phyloP scores from a whole-genome alignment of 1,140 invertebrate species.

The Gonioctena quinquepunctata region DNA sequence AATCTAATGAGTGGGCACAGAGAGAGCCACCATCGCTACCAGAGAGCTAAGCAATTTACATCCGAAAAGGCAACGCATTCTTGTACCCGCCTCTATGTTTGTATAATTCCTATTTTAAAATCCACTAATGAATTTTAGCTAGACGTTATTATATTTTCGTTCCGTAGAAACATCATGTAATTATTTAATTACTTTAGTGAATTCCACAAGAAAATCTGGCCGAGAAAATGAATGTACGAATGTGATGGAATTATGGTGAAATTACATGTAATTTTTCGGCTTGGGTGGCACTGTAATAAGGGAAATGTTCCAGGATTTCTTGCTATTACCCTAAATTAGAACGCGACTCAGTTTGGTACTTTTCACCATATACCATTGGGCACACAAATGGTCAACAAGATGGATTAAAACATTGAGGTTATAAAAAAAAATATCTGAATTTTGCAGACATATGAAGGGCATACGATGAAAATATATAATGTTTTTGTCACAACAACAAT shows the following conservation, averaged over 20 bases:
- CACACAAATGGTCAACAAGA: too few relatives aligned
- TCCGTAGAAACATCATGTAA: slow-evolving; percentile 18
- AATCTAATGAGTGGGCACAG: slow-evolving; percentile 40
- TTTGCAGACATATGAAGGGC: too few relatives aligned
- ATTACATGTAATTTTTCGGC: slow-evolving; percentile 8
- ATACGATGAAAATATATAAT: too few relatives aligned
- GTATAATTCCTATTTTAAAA: slow-evolving; percentile 43
- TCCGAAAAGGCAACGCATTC: slow-evolving; percentile 7
- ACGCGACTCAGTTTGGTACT: too few relatives aligned
- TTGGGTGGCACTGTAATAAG: slow-evolving; percentile 2
- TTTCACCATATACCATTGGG: too few relatives aligned
- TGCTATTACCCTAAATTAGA: too few relatives aligned
- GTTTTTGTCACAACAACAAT: too few relatives aligned
- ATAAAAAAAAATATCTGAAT: too few relatives aligned
- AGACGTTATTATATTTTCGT: slow-evolving; percentile 25
- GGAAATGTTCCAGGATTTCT: neutral
- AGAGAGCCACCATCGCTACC: slow-evolving; percentile 2
- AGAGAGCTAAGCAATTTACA: slow-evolving; percentile 32
- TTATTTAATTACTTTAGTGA: slow-evolving; percentile 25
- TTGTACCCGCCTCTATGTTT: slow-evolving; percentile 30
- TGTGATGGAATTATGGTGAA: slow-evolving; percentile 6
- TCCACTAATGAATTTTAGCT: slow-evolving; percentile 36
- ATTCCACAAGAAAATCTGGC: slow-evolving; percentile 25
- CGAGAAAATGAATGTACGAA: slow-evolving; percentile 17
- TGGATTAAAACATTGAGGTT: too few relatives aligned